Conservation (phyloP, 2,797 vertebrate genomes). For the Pelodytes ibericus region DNA sequence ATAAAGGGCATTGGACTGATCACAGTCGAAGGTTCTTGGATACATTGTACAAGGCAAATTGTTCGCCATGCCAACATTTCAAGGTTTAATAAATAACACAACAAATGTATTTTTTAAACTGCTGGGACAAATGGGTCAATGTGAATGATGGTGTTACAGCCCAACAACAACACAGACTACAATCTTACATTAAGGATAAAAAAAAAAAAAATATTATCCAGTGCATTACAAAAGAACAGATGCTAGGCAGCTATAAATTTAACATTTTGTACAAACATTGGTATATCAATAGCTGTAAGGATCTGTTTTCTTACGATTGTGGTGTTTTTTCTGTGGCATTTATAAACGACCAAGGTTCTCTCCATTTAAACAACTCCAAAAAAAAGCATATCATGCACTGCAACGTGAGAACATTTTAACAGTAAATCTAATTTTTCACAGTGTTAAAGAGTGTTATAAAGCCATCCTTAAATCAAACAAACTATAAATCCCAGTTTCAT, state of each 20-base stretch:
- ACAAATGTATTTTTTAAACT: background rate
- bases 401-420: slow-evolving; percentile 8
- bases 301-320: slow-evolving; percentile 15
- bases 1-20: background rate
- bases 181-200: background rate
- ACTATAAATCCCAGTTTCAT: slow-evolving; percentile 19
- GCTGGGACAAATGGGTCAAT: background rate
- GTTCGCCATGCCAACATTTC: background rate
- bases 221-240: slow-evolving; percentile 15
- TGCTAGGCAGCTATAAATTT: slow-evolving; percentile 14
- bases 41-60: background rate
- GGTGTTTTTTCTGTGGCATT: slow-evolving; percentile 14
- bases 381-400: background rate
- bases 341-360: slow-evolving; percentile 9
- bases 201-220: background rate
- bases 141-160: background rate
- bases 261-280: slow-evolving; percentile 23
- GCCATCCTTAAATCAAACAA: slow-evolving; percentile 6
- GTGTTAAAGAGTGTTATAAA: slow-evolving; percentile 15
- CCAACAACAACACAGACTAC: background rate
- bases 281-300: slow-evolving; percentile 16
- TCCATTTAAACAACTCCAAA: background rate
- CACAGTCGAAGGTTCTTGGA: background rate
- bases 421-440: slow-evolving; percentile 17
- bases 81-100: background rate